Percentiles rank a stretch among this genome's conserved stretches.
Evolutionary conservation across 2,797 vertebrate species (phyloP).

Genomic region (Artibeus jamaicensis): DNA sequence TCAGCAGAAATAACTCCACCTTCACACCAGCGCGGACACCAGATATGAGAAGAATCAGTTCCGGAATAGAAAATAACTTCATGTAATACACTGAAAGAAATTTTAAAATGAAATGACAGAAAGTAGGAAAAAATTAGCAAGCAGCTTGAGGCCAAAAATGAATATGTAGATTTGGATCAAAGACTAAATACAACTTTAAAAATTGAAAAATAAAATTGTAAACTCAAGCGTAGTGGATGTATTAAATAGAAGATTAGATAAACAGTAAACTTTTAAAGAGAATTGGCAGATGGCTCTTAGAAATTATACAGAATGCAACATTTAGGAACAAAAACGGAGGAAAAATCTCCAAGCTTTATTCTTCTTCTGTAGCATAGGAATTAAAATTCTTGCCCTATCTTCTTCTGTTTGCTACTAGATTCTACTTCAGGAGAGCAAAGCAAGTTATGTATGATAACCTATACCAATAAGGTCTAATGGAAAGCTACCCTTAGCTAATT

Average conservation of each 20-base stretch:
- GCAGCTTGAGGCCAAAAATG: background rate
- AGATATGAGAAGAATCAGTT: background rate
- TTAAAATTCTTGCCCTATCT: background rate
- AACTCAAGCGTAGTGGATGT: background rate
- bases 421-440: background rate
- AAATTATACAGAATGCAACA: background rate
- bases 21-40: background rate
- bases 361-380: background rate
- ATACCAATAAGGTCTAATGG: background rate
- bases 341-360: background rate
- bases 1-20: background rate
- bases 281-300: background rate
- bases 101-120: background rate
- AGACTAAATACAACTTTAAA: background rate
- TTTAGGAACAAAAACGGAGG: background rate
- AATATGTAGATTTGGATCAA: background rate
- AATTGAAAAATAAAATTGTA: background rate
- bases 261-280: background rate
- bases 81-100: background rate
- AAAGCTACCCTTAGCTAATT: background rate
- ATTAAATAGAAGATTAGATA: background rate
- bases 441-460: background rate
- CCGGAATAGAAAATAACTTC: background rate
- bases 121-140: background rate
- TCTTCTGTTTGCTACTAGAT: background rate